Evolutionary conservation across 92 coral and sea anemone species (phyloP).

Genomic region (Desmophyllum pertusum): DNA sequence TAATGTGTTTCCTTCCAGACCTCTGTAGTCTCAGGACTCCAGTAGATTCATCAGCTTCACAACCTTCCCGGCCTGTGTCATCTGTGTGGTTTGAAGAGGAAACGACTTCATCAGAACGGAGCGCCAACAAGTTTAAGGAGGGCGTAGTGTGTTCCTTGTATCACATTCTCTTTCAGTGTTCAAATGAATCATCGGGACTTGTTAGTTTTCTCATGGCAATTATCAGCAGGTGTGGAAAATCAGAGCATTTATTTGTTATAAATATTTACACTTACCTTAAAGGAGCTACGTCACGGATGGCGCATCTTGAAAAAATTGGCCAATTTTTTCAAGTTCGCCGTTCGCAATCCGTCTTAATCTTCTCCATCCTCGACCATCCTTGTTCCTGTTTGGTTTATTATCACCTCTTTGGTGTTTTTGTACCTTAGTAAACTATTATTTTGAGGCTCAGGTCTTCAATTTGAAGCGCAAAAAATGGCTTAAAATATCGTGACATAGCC

Average conservation of each 20-base stretch:
- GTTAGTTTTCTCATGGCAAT: constrained; percentile 87
- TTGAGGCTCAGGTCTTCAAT: too few relatives aligned
- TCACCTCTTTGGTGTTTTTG: too few relatives aligned
- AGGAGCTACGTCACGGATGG: too few relatives aligned
- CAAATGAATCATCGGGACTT: constrained; percentile 68
- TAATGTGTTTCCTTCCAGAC: constrained; percentile 38
- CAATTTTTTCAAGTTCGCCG: too few relatives aligned
- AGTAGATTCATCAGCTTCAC: not conserved
- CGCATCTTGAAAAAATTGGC: too few relatives aligned
- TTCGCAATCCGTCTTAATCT: too few relatives aligned
- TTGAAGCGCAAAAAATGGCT: too few relatives aligned
- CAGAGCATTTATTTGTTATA: not conserved
- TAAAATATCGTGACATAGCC: too few relatives aligned
- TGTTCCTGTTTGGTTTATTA: too few relatives aligned
- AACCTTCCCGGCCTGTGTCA: constrained; percentile 10
- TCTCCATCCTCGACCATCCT: too few relatives aligned
- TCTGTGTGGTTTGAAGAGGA: constrained; percentile 67
- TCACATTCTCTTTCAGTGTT: constrained; percentile 79
- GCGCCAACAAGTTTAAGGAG: constrained; percentile 38
- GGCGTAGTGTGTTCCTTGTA: constrained; percentile 91
- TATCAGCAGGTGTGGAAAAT: constrained; percentile 75
- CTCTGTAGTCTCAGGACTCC: constrained; percentile 48
- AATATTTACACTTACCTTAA: too few relatives aligned
- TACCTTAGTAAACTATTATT: too few relatives aligned
- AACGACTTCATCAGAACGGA: constrained; percentile 32